Evolutionary conservation across 2,888 invertebrate species (phyloP), one percentile per base, ranked within the genome.

Genomic region (Himalopsyche anomala): DNA sequence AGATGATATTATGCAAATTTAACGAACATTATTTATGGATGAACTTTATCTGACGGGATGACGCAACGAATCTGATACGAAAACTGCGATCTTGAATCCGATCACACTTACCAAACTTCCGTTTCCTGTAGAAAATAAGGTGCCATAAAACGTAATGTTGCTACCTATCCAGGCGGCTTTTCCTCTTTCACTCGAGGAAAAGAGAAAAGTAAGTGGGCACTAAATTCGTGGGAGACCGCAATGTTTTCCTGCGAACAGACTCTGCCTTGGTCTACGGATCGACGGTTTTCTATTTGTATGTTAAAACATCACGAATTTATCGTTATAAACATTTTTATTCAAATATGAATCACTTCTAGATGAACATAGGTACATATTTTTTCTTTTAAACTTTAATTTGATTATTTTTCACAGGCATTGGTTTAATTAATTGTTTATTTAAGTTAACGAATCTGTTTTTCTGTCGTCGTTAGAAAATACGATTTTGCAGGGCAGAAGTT

Each of bases 21-120:
- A 88, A 88, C 88, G 89, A 88, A 87, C 85, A 87, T 88, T 89
- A 88, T 89, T 89, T 89, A 89, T 86, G 89, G 86, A 74, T 69
- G 85, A 89, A 89, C 84, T 89, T 89, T 87, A 87, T 87, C 86
- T 87, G 89, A 86, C 85, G 85, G 87, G 82, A 86, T 87, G 89
- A 89, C 87, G 86, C 88, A 86, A 88, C 85, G 87, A 89, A 89
- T 88, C 88, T 88, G 88, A 88, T 89, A 82, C 85, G 83, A 40
- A 86, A 84, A 85, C 82, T 85, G 86, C 84, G 87, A 83, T 88
- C 87, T 85, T 87, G 87, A 87, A 85, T 84, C 86, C 80, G 84
- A 87, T 87, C 86, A 80, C 80, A 84, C 87, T 84, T 82, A 69
- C 81, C 83, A 56, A 87, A 87, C 81, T 88, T 80, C 84, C 40